Evolutionary conservation across 2,113 vertebrate species (phyloP).

Genomic region (Microtus richardsoni): DNA sequence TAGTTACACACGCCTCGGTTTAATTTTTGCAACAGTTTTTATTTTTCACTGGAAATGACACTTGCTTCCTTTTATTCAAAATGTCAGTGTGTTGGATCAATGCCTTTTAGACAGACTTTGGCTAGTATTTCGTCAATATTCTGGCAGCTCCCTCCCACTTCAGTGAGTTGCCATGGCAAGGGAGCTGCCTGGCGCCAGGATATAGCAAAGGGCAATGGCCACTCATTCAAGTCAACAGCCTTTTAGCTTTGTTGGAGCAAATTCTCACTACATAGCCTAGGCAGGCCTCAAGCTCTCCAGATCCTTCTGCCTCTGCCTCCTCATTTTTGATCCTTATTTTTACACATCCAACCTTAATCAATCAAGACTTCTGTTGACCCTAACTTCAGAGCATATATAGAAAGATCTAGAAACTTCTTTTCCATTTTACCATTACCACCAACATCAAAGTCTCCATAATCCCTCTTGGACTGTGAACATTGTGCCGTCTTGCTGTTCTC

Average conservation of each 20-base stretch:
- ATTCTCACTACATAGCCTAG: not conserved
- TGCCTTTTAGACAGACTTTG: conserved; percentile 49
- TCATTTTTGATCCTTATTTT: not conserved
- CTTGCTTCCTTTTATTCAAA: conserved; percentile 43
- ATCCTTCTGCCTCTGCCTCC: not conserved
- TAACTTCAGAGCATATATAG: not conserved
- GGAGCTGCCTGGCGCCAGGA: not conserved
- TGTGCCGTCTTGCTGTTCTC: not conserved
- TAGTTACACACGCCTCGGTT: not conserved
- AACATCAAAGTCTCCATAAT: not conserved
- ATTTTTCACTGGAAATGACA: conserved; percentile 57
- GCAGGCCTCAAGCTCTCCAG: not conserved
- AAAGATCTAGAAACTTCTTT: not conserved
- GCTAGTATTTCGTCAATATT: not conserved
- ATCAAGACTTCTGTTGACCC: not conserved
- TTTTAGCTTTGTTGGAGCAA: not conserved
- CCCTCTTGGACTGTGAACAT: not conserved
- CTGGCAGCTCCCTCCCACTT: conserved; percentile 27
- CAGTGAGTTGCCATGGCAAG: conserved; percentile 8
- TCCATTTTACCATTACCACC: not conserved
- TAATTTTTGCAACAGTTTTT: conserved; percentile 53
- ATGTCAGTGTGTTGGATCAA: conserved; percentile 34
- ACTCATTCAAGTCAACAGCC: not conserved
- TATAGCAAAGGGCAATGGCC: not conserved
- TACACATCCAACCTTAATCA: not conserved